Evolutionary conservation across 2,888 invertebrate genomes (phyloP).

Genomic region (Kryphioiulus occultus): DNA sequence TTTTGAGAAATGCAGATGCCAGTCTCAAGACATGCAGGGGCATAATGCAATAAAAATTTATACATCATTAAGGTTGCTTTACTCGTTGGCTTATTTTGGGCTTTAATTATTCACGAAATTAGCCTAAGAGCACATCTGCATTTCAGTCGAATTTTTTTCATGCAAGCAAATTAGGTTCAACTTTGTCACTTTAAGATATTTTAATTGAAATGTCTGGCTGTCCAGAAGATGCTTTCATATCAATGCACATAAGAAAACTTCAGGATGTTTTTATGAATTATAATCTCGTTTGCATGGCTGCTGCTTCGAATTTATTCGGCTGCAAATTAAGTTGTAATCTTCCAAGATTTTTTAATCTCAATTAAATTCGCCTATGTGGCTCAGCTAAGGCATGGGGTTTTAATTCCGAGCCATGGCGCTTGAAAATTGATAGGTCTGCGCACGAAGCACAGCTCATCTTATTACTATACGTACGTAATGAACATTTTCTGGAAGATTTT

Average conservation of each 20-base stretch:
- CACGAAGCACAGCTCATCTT: neutral
- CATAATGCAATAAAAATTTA: neutral
- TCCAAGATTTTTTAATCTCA: neutral
- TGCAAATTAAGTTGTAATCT: slow-evolving; percentile 7
- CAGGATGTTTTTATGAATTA: neutral
- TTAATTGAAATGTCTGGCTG: neutral
- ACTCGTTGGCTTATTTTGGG: neutral
- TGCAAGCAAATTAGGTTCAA: neutral
- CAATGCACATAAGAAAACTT: neutral
- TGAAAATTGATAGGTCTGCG: neutral
- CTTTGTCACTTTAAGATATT: neutral
- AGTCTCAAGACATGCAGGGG: neutral
- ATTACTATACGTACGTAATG: neutral
- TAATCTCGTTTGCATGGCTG: neutral
- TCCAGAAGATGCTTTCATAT: neutral
- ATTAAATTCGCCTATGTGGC: neutral
- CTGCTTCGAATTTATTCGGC: neutral
- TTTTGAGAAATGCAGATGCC: neutral
- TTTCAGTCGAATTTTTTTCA: neutral
- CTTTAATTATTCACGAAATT: neutral
- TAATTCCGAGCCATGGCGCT: neutral
- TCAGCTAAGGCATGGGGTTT: neutral
- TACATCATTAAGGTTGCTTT: neutral
- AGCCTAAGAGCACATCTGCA: neutral
- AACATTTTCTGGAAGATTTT: neutral